Base-by-base conservation (phyloP, 2,888 invertebrate species). In the Sabatieria punctata region DNA sequence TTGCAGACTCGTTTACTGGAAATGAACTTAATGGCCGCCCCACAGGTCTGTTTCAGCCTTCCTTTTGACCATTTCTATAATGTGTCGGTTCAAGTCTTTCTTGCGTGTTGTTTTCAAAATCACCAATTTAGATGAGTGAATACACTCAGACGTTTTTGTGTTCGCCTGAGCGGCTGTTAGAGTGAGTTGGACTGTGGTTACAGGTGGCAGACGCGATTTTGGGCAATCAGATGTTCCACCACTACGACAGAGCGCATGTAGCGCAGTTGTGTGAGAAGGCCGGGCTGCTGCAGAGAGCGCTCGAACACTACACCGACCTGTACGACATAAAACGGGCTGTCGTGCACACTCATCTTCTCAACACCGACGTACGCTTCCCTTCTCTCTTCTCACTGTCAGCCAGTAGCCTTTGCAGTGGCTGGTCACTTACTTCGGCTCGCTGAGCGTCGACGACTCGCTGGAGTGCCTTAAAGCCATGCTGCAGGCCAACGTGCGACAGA, bases 221-320 rank as follows among this genome's bases (percentile, higher is more conserved):
- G 47, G 91, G 93, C 54, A 97, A 95, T 72, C 86, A 93, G 64
- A 95, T 97, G 93, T 97, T 97, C 71, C 91, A 91, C 3, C 93
- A 97, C 68, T 97, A 97, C 71, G 97, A 97, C 71, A 77, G 89
- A 52, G 84, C 95, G 26, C 89, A 93, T 72, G 83, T 99, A 57
- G 97, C 97, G 2, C 95, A 95, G 73, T 77, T 99, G 39, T 97
- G 97, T 71, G 97, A 99, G 72, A 99, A 99, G 72, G 93, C 95
- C 13, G 95, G 95, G 0, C 74, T 97, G 4, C 69, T 95, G 58
- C 97, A 99, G 69, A 48, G 61, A 24, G 97, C 97, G 25, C 72
- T 97, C 41, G 97, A 97, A 65, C 95, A 99, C 68, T 97, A 97
- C 71, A 97, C 95, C 53, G 97, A 97, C 71, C 72, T 99, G 58